Percentiles rank a stretch among this genome's conserved stretches.
These are phyloP conservation scores for Chaunax sp. DNA, from an alignment of 2,797 vertebrate genomes.

Conservation along the genomic window DNA sequence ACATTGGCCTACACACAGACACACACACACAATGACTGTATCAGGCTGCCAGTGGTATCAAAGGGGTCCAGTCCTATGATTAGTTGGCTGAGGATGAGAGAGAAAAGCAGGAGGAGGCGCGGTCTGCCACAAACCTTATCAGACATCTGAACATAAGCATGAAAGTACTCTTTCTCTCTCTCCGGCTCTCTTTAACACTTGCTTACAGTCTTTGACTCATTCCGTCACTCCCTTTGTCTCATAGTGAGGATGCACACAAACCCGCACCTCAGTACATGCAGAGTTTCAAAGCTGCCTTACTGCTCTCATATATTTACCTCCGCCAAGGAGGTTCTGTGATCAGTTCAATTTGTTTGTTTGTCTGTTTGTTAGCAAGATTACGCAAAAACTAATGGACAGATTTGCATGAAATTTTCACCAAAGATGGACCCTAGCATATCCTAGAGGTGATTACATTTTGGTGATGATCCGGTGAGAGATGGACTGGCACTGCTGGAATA, in stretches of 20 bases:
- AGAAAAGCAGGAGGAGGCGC: conserved; percentile 47
- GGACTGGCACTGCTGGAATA: too few species aligned
- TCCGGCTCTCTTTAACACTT: conserved; percentile 32
- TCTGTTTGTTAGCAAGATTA: too few species aligned
- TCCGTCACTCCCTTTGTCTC: not conserved
- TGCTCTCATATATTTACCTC: too few species aligned
- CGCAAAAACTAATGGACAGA: too few species aligned
- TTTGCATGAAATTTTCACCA: too few species aligned
- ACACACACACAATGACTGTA: conserved; percentile 10
- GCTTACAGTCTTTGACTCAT: conserved; percentile 25
- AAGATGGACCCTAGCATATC: not conserved
- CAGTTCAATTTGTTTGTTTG: too few species aligned
- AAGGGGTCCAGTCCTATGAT: conserved; percentile 63
- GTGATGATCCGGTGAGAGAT: too few species aligned
- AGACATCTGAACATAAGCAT: conserved; percentile 74
- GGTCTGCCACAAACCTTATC: conserved; percentile 77
- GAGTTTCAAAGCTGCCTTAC: not conserved
- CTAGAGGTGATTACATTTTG: too few species aligned
- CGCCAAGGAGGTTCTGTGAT: too few species aligned
- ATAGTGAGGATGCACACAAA: conserved; percentile 28
- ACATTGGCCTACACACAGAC: not conserved
- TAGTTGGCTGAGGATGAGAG: conserved; percentile 80
- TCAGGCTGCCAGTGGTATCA: conserved; percentile 64
- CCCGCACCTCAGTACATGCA: not conserved
- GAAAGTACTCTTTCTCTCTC: conserved; percentile 47